Percentiles rank a stretch among this genome's conserved stretches.
Conservation (phyloP, 2,797 vertebrate species). For the Tympanoctomys barrerae region DNA sequence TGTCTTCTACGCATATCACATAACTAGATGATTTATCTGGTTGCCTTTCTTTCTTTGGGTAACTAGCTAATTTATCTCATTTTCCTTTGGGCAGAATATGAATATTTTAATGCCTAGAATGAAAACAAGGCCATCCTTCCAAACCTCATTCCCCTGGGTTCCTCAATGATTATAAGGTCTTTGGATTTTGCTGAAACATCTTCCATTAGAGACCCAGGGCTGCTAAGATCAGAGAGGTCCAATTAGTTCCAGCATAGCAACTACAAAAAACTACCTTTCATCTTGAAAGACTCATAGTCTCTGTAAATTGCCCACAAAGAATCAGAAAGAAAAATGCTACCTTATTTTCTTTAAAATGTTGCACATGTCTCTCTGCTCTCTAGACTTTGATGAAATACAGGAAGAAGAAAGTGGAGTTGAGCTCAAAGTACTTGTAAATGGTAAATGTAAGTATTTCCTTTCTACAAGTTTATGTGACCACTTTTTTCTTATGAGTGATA, state of each 20-base stretch:
- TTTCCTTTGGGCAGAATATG: background rate
- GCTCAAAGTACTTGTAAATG: background rate
- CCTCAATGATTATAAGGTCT: background rate
- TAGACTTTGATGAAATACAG: background rate
- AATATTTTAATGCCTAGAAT: background rate
- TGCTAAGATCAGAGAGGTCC: background rate
- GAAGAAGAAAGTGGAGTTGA: background rate
- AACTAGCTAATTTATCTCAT: background rate
- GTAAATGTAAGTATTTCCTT: constrained; percentile 49
- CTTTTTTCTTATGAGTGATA: background rate
- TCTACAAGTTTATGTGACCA: background rate
- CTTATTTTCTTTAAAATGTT: background rate
- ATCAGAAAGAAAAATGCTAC: background rate
- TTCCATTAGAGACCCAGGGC: background rate
- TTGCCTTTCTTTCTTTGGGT: background rate
- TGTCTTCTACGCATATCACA: background rate
- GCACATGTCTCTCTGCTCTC: background rate
- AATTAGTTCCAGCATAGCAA: background rate
- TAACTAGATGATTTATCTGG: background rate
- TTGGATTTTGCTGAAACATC: background rate
- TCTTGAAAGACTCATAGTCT: background rate
- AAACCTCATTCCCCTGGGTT: background rate
- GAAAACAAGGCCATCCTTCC: background rate
- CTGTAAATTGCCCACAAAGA: background rate
- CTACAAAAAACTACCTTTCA: background rate